Evolutionary conservation across 2,888 invertebrate species (phyloP).

Genomic region (Caenorhabditis plicata): DNA sequence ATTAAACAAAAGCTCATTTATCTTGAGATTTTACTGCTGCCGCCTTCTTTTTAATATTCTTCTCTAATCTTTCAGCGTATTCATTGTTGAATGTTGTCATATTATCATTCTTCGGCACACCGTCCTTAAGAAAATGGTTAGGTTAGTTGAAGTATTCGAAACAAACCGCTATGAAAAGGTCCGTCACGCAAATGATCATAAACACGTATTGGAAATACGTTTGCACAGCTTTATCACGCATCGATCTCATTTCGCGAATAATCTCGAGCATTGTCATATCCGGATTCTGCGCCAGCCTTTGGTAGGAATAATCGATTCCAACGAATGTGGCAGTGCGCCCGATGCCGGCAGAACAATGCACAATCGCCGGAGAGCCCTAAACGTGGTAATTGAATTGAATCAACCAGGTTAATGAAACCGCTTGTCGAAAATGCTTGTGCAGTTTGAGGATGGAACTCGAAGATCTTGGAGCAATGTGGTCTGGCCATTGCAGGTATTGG

Average conservation of each 20-base stretch:
- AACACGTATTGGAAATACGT: conserved; percentile 13
- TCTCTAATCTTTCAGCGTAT: too few relatives aligned
- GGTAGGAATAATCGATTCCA: conserved; percentile 18
- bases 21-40: too few relatives aligned
- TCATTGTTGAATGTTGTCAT: too few relatives aligned
- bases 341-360: conserved; percentile 51
- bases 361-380: conserved; percentile 14
- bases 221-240: conserved; percentile 21
- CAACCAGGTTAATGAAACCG: too few relatives aligned
- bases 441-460: conserved; percentile 19
- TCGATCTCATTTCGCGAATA: conserved; percentile 11
- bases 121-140: not conserved
- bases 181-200: conserved; percentile 14
- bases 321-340: conserved; percentile 38
- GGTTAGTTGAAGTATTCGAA: not conserved
- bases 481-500: conserved; percentile 37
- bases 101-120: not conserved
- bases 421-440: conserved; percentile 2
- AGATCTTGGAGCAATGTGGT: conserved; percentile 35
- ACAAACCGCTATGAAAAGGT: conserved; percentile 12
- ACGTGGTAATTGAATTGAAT: not conserved
- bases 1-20: too few relatives aligned
- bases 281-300: conserved; percentile 6
- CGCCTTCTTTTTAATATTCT: too few relatives aligned
- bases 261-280: conserved; percentile 1